Conservation (phyloP, 1,140 invertebrate species). For the Liolophura sinensis region DNA sequence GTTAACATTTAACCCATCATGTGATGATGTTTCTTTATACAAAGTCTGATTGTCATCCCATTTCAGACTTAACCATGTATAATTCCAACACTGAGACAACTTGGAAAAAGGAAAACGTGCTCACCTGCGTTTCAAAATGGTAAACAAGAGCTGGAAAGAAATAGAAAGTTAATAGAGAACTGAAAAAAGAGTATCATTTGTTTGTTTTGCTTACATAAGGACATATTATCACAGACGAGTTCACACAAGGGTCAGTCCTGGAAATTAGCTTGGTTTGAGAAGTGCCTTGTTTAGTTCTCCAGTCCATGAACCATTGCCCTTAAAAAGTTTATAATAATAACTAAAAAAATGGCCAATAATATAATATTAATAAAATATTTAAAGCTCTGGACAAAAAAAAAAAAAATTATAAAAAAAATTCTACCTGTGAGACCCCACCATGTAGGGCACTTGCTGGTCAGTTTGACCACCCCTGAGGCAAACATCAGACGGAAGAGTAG, state of each 20-base stretch:
- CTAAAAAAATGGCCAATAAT: neutral
- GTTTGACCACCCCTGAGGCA: conserved; percentile 75
- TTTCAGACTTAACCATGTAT: neutral
- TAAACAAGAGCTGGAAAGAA: conserved; percentile 69
- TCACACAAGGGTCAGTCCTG: neutral
- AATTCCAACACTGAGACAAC: too few species aligned
- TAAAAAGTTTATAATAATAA: neutral
- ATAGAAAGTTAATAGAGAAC: conserved; percentile 16
- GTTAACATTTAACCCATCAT: neutral
- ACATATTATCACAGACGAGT: neutral
- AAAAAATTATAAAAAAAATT: conserved; percentile 5
- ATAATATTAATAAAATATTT: neutral
- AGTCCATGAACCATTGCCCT: neutral
- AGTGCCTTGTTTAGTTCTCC: neutral
- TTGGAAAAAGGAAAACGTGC: conserved; percentile 14
- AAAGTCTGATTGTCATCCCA: neutral
- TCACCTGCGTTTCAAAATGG: conserved; percentile 74
- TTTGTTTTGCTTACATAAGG: conserved; percentile 24
- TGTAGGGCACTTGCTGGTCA: conserved; percentile 74
- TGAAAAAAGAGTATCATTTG: conserved; percentile 61
- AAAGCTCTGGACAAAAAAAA: neutral
- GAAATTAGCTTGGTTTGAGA: neutral
- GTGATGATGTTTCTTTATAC: neutral
- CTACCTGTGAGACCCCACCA: conserved; percentile 83
- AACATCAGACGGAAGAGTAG: conserved; percentile 79